Evolutionary conservation across 2,888 invertebrate genomes (phyloP).

Genomic region (Ochropacha duplaris): DNA sequence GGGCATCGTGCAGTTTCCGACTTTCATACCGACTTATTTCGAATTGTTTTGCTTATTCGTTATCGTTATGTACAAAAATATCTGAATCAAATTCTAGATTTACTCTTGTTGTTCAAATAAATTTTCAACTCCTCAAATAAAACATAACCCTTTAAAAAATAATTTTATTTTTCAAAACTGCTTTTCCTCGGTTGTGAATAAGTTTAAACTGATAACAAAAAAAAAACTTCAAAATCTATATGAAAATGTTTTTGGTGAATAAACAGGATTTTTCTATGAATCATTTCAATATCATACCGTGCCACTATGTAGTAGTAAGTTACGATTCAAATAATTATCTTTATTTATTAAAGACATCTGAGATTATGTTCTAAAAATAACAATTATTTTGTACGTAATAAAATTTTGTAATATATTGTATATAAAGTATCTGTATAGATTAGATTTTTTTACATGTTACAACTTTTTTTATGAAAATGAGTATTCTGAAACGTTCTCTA

Average conservation of each 20-base stretch:
- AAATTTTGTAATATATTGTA: slow-evolving; percentile 71
- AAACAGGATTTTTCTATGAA: background rate
- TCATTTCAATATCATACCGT: slow-evolving; percentile 3
- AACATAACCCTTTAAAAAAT: no score
- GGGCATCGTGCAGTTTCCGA: no score
- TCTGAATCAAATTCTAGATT: no score
- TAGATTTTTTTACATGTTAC: slow-evolving; percentile 62
- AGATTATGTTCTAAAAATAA: slow-evolving; percentile 14
- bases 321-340: slow-evolving; percentile 2
- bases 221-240: background rate
- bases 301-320: slow-evolving; percentile 9
- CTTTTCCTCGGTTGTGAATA: no score
- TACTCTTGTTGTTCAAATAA: no score
- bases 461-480: background rate
- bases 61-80: no score
- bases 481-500: background rate
- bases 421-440: slow-evolving; percentile 52
- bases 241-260: background rate
- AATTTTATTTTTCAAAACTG: no score
- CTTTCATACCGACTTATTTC: background rate
- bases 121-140: no score
- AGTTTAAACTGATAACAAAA: no score
- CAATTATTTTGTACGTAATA: background rate
- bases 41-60: background rate
- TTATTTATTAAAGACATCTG: slow-evolving; percentile 8